Base-by-base conservation (phyloP, 92 coral and sea anemone species). In the Palythoa caribaeorum region DNA sequence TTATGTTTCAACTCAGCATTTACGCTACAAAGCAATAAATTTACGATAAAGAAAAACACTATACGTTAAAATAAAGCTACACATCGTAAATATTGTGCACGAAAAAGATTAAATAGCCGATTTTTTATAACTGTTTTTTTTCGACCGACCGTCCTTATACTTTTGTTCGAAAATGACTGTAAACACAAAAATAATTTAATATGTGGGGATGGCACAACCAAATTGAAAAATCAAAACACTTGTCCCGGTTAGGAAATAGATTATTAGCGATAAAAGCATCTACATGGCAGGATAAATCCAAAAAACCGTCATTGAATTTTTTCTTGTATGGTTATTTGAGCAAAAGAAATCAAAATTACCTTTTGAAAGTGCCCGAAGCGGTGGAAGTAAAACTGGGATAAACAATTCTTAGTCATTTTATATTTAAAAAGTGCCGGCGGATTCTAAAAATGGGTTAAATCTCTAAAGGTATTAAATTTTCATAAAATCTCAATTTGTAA, bases 291-390 rank as follows among this genome's bases (percentile, higher is more conserved):
- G 28, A n/a, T 11, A n/a, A 65, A 65, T 11, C 5, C 7, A 5
- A 65, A 17, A 65, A 65, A 21, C 71, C 10, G 9, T 65, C 9
- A 65, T n/a, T 6, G 5, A 17, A 19, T 65, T 65, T 65, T 11
- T 2, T 62, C 1, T 62, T 17, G 9, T 17, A 17, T 65, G n/a
- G 9, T 14, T 20, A 21, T 65, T 65, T 65, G 35, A 65, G 9
- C 36, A 65, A 17, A 65, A 6, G 17, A 65, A 17, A 21, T 17
- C 36, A 65, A 65, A 65, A 65, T 8, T n/a, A 17, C 3, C n/a
- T 65, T 65, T 65, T 65, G 5, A 65, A 65, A 65, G 36, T 65
- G 71, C 71, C 35, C 36, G 71, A 65, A 65, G 71, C 71, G 9
- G 71, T 65, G 71, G 71, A 65, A 65, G 28, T 19, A 19, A 65